Evolutionary conservation across 2,888 invertebrate genomes (phyloP).

Genomic region (Stomorhina lunata): DNA sequence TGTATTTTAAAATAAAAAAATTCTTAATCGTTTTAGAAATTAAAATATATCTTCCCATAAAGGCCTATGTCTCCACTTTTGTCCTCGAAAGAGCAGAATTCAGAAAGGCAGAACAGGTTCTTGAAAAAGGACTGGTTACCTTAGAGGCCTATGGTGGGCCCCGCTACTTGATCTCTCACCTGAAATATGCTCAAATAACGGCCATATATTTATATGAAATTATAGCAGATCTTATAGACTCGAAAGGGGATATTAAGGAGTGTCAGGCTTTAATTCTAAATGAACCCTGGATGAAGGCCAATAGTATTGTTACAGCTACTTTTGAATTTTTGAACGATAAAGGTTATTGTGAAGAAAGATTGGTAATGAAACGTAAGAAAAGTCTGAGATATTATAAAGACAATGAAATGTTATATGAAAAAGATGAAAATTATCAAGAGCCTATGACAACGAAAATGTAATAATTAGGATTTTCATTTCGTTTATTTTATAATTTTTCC

Average conservation of each 20-base stretch:
- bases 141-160: constrained; percentile 51
- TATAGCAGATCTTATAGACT: constrained; percentile 16
- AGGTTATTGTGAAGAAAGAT: neutral
- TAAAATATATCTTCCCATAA: too few relatives aligned
- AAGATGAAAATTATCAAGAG: too few relatives aligned
- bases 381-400: constrained; percentile 48
- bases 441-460: too few relatives aligned
- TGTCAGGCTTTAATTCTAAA: constrained; percentile 45
- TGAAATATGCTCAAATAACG: constrained; percentile 31
- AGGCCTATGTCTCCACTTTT: constrained; percentile 46
- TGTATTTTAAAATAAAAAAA: too few relatives aligned
- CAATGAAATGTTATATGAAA: too few relatives aligned
- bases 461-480: too few relatives aligned
- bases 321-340: constrained; percentile 36
- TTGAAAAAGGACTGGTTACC: constrained; percentile 46
- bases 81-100: constrained; percentile 19
- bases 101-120: constrained; percentile 29
- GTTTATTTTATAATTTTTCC: too few relatives aligned
- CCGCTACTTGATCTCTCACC: neutral
- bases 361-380: constrained; percentile 51
- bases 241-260: neutral
- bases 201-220: constrained; percentile 53
- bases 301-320: constrained; percentile 48
- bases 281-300: constrained; percentile 62
- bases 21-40: too few relatives aligned